phyloP scores from a whole-genome alignment of 2,113 vertebrate species.

The Phasianus colchicus region DNA sequence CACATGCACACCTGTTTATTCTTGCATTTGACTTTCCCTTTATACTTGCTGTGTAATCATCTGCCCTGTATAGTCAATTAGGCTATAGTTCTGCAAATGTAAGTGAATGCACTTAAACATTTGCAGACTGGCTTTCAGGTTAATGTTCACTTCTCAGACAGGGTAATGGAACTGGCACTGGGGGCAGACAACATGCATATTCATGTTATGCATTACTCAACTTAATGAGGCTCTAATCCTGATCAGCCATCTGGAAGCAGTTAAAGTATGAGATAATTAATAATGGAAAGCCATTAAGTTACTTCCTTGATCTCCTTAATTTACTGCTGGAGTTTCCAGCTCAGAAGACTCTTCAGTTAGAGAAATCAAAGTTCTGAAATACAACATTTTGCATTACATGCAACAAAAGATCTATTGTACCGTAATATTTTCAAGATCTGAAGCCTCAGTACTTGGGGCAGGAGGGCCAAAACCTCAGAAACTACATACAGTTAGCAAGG shows the following conservation, averaged over 20 bases:
- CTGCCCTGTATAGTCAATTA: neutral
- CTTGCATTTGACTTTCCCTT: neutral
- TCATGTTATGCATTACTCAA: neutral
- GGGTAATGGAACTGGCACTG: slow-evolving; percentile 8
- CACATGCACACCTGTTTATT: neutral
- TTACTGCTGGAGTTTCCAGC: neutral
- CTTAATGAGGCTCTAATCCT: slow-evolving; percentile 36
- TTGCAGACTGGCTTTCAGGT: neutral
- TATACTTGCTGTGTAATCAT: neutral
- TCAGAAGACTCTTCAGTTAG: neutral
- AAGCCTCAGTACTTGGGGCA: neutral
- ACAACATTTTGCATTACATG: neutral
- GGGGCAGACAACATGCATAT: neutral
- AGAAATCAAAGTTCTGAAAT: neutral
- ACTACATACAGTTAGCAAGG: neutral
- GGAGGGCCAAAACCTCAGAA: neutral
- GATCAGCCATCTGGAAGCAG: neutral
- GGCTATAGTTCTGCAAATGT: neutral
- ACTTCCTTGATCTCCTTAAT: neutral
- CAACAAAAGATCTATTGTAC: neutral
- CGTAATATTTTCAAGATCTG: neutral
- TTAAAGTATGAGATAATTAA: slow-evolving; percentile 49
- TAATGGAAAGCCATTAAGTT: slow-evolving; percentile 33
- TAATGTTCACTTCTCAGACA: neutral
- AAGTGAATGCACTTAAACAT: neutral